These are phyloP conservation scores for Berghia stephanieae DNA, from an alignment of 1,140 invertebrate species.

Conservation along the genomic window DNA sequence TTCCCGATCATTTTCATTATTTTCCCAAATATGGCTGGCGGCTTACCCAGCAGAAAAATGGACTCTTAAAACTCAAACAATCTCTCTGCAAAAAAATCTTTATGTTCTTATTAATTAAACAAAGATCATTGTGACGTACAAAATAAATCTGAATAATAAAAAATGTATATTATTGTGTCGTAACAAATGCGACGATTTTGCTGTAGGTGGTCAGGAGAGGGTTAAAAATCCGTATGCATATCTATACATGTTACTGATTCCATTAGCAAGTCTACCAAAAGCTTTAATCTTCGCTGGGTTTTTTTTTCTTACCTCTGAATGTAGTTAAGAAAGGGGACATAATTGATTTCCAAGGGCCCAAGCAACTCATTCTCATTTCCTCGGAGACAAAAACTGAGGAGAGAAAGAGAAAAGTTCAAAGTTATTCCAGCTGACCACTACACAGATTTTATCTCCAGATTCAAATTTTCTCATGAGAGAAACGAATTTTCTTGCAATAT, in stretches of 20 bases:
- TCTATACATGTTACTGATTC: not conserved
- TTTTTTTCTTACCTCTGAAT: constrained; percentile 15
- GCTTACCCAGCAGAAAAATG: no score
- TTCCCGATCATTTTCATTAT: no score
- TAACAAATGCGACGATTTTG: not conserved
- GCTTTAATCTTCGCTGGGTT: not conserved
- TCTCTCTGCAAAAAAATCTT: no score
- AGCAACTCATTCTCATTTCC: constrained; percentile 23
- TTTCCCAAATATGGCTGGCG: no score
- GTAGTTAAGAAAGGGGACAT: constrained; percentile 15
- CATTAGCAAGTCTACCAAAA: not conserved
- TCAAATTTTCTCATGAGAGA: not conserved
- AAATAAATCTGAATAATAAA: not conserved
- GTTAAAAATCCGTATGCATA: not conserved
- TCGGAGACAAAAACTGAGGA: constrained; percentile 24
- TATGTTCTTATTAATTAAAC: no score
- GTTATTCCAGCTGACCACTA: not conserved
- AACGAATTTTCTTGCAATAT: no score
- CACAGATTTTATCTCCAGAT: not conserved
- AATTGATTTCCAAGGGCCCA: constrained; percentile 25
- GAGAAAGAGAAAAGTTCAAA: not conserved
- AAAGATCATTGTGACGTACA: no score
- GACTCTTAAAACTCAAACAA: no score
- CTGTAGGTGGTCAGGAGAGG: no score
- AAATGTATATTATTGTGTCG: not conserved